Base-by-base conservation (phyloP, 2,113 vertebrate genomes). In the Xerus inauris region DNA sequence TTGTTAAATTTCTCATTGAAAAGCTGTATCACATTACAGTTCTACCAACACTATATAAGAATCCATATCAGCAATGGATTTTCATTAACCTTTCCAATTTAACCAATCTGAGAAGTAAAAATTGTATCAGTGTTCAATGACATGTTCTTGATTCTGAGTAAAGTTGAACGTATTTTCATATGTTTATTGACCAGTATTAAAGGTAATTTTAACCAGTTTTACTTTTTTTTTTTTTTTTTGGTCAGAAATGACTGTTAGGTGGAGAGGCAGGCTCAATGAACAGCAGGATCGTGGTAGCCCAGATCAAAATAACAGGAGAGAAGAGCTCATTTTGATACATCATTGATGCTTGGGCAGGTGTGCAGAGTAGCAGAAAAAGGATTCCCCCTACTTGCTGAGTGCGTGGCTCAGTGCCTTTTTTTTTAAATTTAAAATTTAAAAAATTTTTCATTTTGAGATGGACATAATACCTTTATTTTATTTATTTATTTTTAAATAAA, bases 1-100 rank as follows among this genome's bases (percentile, higher is more conserved):
- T 6, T 72, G 47, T 84, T 89, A 93, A 80, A 45, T 93, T 73
- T 38, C n/a, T 96, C n/a, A 73, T 65, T 85, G 82, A 76, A 89
- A 82, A 96, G 64, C 17, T 73, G 51, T 72, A 16, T 30, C n/a
- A 59, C 4, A 85, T 92, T 84, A 26, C 87, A n/a, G 82, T 94
- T 69, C 42, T n/a, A 54, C 35, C 3, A 57, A 24, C 19, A 82
- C 51, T 81, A n/a, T 85, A 1, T 81, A 77, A 62, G 40, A 89
- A 67, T 71, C 17, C 17, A 85, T 73, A 17, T 40, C 80, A 84
- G 38, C 6, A 42, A 11, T 72, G 30, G 28, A 45, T 89, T 92
- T 94, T 91, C 40, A 65, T 59, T 94, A 76, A 93, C 3, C 4
- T 87, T 42, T 69, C 57, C 26, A 80, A 3, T 92, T 95, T 96